Conservation (phyloP, 2,113 vertebrate species). For the Tor tambroides region DNA sequence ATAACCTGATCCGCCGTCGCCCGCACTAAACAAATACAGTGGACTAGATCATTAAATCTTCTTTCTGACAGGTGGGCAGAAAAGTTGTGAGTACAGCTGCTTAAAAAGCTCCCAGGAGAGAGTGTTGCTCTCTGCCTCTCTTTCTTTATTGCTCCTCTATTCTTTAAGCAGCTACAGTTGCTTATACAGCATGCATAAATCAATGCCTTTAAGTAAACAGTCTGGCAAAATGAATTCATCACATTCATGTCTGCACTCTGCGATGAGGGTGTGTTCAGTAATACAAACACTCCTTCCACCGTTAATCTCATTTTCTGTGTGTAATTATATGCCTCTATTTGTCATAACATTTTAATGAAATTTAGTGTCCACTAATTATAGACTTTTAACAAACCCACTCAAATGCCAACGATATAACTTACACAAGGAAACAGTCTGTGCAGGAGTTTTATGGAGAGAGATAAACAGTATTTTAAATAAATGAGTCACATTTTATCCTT, state of each 20-base stretch:
- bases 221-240: neutral
- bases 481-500: neutral
- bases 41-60: constrained; percentile 32
- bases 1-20: constrained; percentile 7
- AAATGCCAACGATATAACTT: neutral
- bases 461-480: neutral
- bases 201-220: constrained; percentile 34
- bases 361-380: constrained; percentile 16
- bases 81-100: constrained; percentile 11
- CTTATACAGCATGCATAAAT: constrained; percentile 18
- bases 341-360: constrained; percentile 10
- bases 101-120: constrained; percentile 45
- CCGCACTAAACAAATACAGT: constrained; percentile 10
- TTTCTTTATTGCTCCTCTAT: neutral
- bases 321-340: neutral
- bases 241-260: neutral
- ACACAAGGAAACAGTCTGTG: neutral
- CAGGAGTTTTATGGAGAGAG: neutral
- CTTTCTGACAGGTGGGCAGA: constrained; percentile 28
- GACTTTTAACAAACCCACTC: neutral
- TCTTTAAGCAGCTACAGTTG: neutral
- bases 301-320: constrained; percentile 25
- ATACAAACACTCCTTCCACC: neutral
- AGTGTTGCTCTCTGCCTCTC: neutral
- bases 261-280: neutral